Conservation (phyloP, 2,888 invertebrate genomes). For the Mycogona germanica region DNA sequence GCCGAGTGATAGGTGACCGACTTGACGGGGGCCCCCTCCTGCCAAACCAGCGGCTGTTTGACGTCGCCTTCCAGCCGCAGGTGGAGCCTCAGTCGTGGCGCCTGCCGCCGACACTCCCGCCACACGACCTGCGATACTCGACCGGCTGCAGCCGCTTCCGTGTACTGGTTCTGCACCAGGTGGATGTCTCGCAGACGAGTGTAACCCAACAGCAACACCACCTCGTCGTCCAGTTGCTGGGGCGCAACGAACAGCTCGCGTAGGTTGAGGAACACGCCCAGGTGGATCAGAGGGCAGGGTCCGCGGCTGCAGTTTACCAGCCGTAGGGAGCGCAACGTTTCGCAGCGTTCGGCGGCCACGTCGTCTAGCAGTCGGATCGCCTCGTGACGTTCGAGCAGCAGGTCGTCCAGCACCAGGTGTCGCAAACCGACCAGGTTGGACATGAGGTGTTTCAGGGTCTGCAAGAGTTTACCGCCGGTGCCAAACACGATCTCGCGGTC, state of each 20-base stretch:
- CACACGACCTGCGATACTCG: slow-evolving; percentile 36
- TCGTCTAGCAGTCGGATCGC: slow-evolving; percentile 56
- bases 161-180: slow-evolving; percentile 52
- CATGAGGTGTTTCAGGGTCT: slow-evolving; percentile 43
- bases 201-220: slow-evolving; percentile 51
- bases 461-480: slow-evolving; percentile 48
- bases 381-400: slow-evolving; percentile 57
- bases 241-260: slow-evolving; percentile 42
- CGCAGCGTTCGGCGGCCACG: slow-evolving; percentile 46
- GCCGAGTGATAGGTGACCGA: slow-evolving; percentile 52
- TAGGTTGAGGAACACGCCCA: slow-evolving; percentile 61
- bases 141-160: slow-evolving; percentile 30
- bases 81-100: slow-evolving; percentile 51
- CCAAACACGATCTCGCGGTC: slow-evolving; percentile 48
- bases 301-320: slow-evolving; percentile 61
- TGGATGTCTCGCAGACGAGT: slow-evolving; percentile 47
- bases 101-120: slow-evolving; percentile 43
- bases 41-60: slow-evolving; percentile 49
- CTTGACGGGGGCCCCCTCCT: slow-evolving; percentile 53
- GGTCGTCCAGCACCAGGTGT: slow-evolving; percentile 53
- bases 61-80: slow-evolving; percentile 47
- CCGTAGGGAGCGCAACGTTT: slow-evolving; percentile 47
- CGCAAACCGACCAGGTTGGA: slow-evolving; percentile 49
- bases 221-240: slow-evolving; percentile 58
- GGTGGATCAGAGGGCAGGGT: slow-evolving; percentile 55